Base-by-base conservation (phyloP, 2,797 vertebrate genomes). In the Pantherophis vulpinus region DNA sequence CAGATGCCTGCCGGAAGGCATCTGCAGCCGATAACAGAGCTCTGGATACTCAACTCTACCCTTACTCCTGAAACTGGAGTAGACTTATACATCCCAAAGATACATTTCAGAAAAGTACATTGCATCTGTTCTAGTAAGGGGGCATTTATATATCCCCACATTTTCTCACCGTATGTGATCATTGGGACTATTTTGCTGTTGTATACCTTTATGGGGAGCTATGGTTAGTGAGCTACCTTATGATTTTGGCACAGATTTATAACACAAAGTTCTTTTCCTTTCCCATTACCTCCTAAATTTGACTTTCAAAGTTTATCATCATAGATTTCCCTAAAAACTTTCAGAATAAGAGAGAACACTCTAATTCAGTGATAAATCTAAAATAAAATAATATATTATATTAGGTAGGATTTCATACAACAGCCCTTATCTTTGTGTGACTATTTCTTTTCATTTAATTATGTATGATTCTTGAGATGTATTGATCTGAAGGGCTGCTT, bases 391-490 rank as follows among this genome's bases (percentile, higher is more conserved):
- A 93, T 92, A 91, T 91, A 54, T 0, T 86, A 0, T 94, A 89
- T 93, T n/a, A 32, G 59, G 18, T 89, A 86, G 58, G 37, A 56
- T 91, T 86, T 94, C 86, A 91, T 32, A 20, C 91, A 93, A 55
- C 88, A 87, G 11, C 27, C 0, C 47, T 95, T 42, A 79, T 42
- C 8, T 96, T 86, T 6, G 1, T 79, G 66, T 92, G 88, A 20
- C 42, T 63, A 32, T 56, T 88, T 55, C 92, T 86, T 96, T 96
- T 96, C 93, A 79, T 90, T 83, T 94, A 92, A n/a, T 87, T 95
- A n/a, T 92, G 66, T 6, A 8, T 23, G 86, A 92, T 86, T 95
- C 92, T 58, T 32, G 54, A 70, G 90, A 66, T 94, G 66, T 74
- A 83, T 83, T 96, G 93, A 86, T 32, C 59, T 93, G 90, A 95